These are phyloP conservation scores for Branchellion lobata DNA, from an alignment of 2,888 invertebrate genomes.

Conservation along the genomic window DNA sequence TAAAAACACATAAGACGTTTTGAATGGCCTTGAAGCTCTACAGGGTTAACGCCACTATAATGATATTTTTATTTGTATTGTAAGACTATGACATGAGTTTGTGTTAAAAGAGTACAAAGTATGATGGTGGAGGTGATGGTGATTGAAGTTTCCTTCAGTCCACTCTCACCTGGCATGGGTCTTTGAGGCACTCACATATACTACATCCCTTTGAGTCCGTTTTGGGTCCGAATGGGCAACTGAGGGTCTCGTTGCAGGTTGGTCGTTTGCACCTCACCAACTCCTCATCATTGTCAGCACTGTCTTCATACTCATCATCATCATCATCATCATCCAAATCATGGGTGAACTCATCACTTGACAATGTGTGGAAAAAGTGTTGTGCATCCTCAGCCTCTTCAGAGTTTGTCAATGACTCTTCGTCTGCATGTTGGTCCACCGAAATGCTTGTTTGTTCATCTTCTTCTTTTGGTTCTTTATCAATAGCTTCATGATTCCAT, in stretches of 20 bases:
- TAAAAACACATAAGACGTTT: neutral
- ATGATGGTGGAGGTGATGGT: neutral
- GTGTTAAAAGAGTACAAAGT: neutral
- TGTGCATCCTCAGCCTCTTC: too few species aligned
- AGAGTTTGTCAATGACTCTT: too few species aligned
- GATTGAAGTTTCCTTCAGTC: too few species aligned
- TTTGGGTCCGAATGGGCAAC: conserved; percentile 28
- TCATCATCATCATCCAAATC: neutral
- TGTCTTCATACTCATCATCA: conserved; percentile 3
- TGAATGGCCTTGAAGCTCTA: neutral
- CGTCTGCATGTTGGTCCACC: too few species aligned
- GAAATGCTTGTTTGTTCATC: too few species aligned
- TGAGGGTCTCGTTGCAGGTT: conserved; percentile 19
- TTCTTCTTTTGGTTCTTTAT: too few species aligned
- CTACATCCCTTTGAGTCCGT: conserved; percentile 40
- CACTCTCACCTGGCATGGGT: conserved; percentile 43
- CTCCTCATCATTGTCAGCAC: neutral
- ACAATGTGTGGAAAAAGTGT: too few species aligned
- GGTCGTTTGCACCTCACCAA: conserved; percentile 46
- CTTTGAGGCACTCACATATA: conserved; percentile 40
- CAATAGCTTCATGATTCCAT: too few species aligned
- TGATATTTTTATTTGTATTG: too few species aligned
- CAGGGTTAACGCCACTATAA: too few species aligned
- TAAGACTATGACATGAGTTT: neutral
- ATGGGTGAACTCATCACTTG: neutral